Percentiles rank a stretch among this genome's conserved stretches.
phyloP scores from a whole-genome alignment of 2,888 invertebrate genomes.

The Crepidodera aurea region DNA sequence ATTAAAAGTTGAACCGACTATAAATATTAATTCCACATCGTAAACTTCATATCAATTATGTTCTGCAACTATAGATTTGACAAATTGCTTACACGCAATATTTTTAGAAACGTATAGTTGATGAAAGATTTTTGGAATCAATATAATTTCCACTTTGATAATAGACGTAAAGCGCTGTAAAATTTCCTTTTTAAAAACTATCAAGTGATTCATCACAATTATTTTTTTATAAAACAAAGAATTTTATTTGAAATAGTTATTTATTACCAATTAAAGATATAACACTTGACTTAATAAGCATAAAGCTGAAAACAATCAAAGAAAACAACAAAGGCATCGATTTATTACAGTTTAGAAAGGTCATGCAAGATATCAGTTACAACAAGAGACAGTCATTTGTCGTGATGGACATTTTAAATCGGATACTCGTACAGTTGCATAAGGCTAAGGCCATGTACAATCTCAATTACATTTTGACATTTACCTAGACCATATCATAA shows the following conservation, averaged over 20 bases:
- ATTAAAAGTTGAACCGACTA: no score
- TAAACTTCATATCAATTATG: no score
- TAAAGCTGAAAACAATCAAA: not conserved
- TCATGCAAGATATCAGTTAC: not conserved
- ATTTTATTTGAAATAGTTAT: not conserved
- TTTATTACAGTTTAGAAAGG: slow-evolving; percentile 1
- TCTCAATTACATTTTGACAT: not conserved
- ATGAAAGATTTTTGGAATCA: no score
- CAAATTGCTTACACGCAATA: no score
- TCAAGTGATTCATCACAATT: not conserved
- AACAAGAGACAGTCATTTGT: not conserved
- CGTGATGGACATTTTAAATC: not conserved
- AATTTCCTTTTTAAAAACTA: not conserved
- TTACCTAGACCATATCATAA: no score
- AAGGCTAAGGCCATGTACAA: not conserved
- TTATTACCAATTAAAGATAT: slow-evolving; percentile 17
- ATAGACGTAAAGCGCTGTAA: no score
- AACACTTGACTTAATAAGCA: slow-evolving; percentile 3
- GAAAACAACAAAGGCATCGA: not conserved
- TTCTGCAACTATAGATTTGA: no score
- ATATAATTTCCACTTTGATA: no score
- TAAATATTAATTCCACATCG: no score
- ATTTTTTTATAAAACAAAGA: not conserved
- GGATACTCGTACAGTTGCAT: not conserved
- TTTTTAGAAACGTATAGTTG: no score